These are phyloP conservation scores for Eptesicus fuscus DNA, from an alignment of 2,113 vertebrate genomes.

Conservation along the genomic window DNA sequence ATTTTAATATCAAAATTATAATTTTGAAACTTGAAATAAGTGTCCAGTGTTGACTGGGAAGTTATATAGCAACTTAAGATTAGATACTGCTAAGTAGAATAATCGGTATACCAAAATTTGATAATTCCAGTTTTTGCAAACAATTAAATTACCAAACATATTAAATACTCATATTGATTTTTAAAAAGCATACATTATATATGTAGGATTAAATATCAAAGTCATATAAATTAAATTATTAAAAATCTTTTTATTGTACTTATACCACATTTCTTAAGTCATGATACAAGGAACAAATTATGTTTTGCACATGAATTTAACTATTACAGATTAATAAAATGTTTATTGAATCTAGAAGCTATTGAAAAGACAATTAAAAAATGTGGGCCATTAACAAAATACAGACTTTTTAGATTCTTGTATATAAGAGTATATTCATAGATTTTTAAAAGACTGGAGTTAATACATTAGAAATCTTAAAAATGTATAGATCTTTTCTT, in stretches of 20 bases:
- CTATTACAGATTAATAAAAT: background rate
- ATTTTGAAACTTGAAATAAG: constrained; percentile 30
- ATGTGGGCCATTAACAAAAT: background rate
- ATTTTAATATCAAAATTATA: constrained; percentile 3
- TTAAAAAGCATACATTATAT: background rate
- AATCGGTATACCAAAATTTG: background rate
- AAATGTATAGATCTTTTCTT: background rate
- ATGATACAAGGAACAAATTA: constrained; percentile 13
- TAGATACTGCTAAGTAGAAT: background rate
- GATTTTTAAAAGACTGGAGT: background rate
- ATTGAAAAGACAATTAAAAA: background rate
- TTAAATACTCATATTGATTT: background rate
- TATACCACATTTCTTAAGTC: background rate
- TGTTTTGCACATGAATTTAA: constrained; percentile 2
- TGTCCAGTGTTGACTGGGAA: background rate
- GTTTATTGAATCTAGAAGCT: background rate
- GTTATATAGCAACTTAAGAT: background rate
- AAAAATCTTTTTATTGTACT: background rate
- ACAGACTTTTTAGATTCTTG: background rate
- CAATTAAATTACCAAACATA: background rate
- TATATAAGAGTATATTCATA: background rate
- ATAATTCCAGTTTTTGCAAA: constrained; percentile 12
- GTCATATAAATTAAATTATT: background rate
- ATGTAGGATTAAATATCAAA: constrained; percentile 26
- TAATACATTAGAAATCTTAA: constrained; percentile 6